Evolutionary conservation across 1,140 invertebrate genomes (phyloP).

Genomic region (Cyphomyrmex costatus): DNA sequence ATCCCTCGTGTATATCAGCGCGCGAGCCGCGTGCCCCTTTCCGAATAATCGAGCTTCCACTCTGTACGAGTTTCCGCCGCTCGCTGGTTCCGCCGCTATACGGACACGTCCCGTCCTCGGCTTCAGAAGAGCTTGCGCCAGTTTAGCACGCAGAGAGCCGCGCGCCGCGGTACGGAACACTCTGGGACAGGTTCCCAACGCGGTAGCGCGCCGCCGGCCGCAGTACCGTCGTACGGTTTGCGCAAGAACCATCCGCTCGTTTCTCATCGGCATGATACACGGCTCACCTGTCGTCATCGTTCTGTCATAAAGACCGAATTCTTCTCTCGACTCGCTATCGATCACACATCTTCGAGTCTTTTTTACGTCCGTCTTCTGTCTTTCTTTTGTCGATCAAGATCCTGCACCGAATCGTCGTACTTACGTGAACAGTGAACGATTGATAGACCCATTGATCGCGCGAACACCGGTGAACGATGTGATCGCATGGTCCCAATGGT

Average conservation of each 20-base stretch:
- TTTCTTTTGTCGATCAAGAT: neutral
- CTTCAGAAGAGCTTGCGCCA: conserved; percentile 51
- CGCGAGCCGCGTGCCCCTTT: conserved; percentile 2
- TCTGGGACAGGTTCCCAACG: conserved; percentile 38
- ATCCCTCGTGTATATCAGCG: neutral
- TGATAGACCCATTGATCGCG: neutral
- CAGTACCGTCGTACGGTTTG: conserved; percentile 54
- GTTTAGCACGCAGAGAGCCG: conserved; percentile 55
- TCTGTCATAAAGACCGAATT: neutral
- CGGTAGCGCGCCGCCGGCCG: conserved; percentile 35
- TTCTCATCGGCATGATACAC: conserved; percentile 16
- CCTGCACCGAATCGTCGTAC: neutral
- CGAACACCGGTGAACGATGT: neutral
- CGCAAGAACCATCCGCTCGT: conserved; percentile 36
- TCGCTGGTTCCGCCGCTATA: neutral
- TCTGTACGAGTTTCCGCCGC: neutral
- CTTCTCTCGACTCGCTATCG: neutral
- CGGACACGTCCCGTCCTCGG: neutral
- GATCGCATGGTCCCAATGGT: neutral
- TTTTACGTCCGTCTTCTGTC: neutral
- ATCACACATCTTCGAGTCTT: neutral
- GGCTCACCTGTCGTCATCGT: neutral
- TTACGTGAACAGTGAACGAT: neutral
- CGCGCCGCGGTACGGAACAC: conserved; percentile 55
- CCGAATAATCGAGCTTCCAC: conserved; percentile 37